These are phyloP conservation scores for Megalurothrips usitatus DNA, from an alignment of 2,888 invertebrate genomes.

Conservation along the genomic window DNA sequence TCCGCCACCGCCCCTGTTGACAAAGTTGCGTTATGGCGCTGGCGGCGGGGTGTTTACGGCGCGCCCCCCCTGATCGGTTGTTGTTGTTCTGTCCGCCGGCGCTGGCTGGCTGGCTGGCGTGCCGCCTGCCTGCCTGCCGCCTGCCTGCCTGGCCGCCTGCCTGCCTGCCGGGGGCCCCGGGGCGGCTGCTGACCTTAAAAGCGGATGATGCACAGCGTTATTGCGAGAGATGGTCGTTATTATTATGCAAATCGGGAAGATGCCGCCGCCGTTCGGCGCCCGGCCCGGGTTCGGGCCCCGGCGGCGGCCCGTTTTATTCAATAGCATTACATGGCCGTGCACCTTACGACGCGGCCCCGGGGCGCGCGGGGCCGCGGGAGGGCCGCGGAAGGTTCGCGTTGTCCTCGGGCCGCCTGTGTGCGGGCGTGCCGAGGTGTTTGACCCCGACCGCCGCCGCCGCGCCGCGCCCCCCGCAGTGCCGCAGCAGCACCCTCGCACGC, in stretches of 20 bases:
- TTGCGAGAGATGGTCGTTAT: not conserved
- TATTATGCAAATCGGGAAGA: not conserved
- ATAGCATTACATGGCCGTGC: no score
- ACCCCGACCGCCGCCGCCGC: not conserved
- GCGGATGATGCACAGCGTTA: not conserved
- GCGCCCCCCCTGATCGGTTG: no score
- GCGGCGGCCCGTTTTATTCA: no score
- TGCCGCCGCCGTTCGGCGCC: not conserved
- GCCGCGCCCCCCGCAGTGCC: not conserved
- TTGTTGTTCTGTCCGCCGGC: no score
- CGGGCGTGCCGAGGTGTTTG: not conserved
- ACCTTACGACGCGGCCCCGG: no score
- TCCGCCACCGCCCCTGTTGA: not conserved
- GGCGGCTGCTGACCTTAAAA: not conserved
- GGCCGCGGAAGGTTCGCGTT: no score
- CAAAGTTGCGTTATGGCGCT: slow-evolving; percentile 23
- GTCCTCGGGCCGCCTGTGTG: not conserved
- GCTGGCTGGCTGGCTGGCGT: no score
- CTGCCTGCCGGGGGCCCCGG: no score
- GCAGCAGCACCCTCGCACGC: not conserved
- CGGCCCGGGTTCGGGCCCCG: not conserved
- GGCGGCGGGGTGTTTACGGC: not conserved
- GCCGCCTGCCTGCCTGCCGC: no score
- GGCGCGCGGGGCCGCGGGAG: no score
- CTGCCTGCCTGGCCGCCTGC: no score